These are phyloP conservation scores for Talpa occidentalis DNA, from an alignment of 2,113 vertebrate genomes.

Conservation along the genomic window DNA sequence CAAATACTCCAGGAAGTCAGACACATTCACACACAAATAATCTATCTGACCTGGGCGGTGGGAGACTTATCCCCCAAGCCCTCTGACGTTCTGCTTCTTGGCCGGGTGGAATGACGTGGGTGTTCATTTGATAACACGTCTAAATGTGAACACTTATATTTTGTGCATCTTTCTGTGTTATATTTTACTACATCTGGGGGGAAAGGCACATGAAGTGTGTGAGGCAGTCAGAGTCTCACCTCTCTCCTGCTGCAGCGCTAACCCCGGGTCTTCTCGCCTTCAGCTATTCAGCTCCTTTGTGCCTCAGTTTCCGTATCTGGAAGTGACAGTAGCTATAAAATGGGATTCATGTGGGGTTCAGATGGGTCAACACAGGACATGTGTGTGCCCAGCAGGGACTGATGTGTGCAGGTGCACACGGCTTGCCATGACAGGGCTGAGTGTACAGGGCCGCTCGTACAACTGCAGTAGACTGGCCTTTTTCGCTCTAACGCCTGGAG, in stretches of 20 bases:
- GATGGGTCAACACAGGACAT: background rate
- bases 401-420: rapidly evolving
- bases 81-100: background rate
- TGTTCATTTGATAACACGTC: background rate
- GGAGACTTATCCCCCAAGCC: too few relatives aligned
- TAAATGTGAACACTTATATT: background rate
- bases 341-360: background rate
- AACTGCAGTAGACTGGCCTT: rapidly evolving
- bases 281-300: background rate
- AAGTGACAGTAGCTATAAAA: background rate
- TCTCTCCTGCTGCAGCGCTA: background rate
- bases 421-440: rapidly evolving
- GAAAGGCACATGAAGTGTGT: background rate
- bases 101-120: background rate
- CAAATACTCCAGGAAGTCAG: background rate
- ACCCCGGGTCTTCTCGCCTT: background rate
- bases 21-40: background rate
- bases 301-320: background rate
- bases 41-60: too few relatives aligned
- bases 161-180: background rate
- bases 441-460: rapidly evolving
- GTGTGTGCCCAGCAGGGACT: background rate
- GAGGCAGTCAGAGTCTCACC: background rate
- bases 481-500: background rate
- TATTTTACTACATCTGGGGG: background rate